Base-by-base conservation (phyloP, 1,140 invertebrate genomes). In the Trichonephila inaurata region DNA sequence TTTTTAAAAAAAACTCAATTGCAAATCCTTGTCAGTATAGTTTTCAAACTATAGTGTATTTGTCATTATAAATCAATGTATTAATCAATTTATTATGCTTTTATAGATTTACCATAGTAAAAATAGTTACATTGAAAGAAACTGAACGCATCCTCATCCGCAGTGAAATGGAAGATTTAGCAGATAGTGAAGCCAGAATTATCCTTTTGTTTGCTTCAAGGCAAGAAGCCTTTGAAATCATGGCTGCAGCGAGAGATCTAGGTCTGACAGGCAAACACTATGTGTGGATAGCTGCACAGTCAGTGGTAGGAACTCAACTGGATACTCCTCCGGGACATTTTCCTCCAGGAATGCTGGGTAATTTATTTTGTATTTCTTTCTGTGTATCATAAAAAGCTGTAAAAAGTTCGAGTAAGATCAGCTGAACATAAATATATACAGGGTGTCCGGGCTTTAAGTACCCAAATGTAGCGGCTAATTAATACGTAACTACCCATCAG, bases 281-380 rank as follows among this genome's bases (percentile, higher is more conserved):
- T 95, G 98, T 99, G 12, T 99, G 99, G 99, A 98, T 99, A 83
- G 98, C 99, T 0, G 99, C 98, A n/a, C 98, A 99, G 95, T 98
- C 98, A 95, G 98, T 99, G 77, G 98, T 99, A 66, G 98, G 95
- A 97, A 95, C 97, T 95, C 95, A 83, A 82, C 82, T 94, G n/a
- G 95, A 95, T 66, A 94, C 97, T 95, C 97, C 97, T n/a, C 62
- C 97, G 0, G 97, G 97, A 94, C 97, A 98, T 95, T 99, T 99
- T 95, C 98, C 98, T 0, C 97, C 98, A 28, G 98, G 98, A 60
- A 98, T 99, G 97, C 96, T 99, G 18, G 98, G 98, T 98, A 96
- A 97, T 28, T 51, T 40, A 18, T 18, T 64, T 21, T 0, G 1
- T 21, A 19, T 64, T 51, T 51, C 33, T 3, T 2, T 40, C 28